Conservation (phyloP, 1,140 invertebrate species). For the Ylistrum balloti region DNA sequence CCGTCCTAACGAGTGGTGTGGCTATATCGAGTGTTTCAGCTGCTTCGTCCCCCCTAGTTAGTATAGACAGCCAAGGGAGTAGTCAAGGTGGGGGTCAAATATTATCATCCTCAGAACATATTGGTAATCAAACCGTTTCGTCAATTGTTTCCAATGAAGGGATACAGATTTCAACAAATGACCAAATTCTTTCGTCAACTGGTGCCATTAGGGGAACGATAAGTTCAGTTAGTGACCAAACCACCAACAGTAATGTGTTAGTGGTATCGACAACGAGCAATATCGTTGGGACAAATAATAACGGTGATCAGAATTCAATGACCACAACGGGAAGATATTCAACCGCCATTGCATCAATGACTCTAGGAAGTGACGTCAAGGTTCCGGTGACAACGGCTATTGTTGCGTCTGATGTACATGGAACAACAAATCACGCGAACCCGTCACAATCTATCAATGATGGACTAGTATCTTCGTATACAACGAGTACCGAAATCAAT, state of each 20-base stretch:
- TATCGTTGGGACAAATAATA: not conserved
- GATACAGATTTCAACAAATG: not conserved
- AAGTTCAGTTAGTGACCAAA: not conserved
- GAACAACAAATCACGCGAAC: not conserved
- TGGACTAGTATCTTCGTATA: not conserved
- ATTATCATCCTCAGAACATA: not conserved
- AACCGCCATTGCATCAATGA: not conserved
- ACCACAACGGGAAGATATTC: not conserved
- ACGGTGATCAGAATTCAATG: not conserved
- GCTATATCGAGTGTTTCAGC: not conserved
- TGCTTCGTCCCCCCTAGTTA: not conserved
- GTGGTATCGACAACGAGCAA: not conserved
- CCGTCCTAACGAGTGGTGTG: not conserved
- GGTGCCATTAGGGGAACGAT: not conserved
- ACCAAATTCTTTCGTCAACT: not conserved
- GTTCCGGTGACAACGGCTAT: not conserved
- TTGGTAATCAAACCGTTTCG: not conserved
- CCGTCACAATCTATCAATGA: not conserved
- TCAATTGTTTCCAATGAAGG: not conserved
- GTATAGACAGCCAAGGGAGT: not conserved
- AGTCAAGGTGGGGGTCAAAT: not conserved
- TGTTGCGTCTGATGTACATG: not conserved
- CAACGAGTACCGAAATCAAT: not conserved
- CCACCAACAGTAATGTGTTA: not conserved
- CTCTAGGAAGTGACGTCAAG: not conserved